A percentile compares a stretch with the other conserved stretches of the same genome.
Evolutionary conservation across 2,888 invertebrate species (phyloP).

Genomic region (Chrysotoxum bicinctum): DNA sequence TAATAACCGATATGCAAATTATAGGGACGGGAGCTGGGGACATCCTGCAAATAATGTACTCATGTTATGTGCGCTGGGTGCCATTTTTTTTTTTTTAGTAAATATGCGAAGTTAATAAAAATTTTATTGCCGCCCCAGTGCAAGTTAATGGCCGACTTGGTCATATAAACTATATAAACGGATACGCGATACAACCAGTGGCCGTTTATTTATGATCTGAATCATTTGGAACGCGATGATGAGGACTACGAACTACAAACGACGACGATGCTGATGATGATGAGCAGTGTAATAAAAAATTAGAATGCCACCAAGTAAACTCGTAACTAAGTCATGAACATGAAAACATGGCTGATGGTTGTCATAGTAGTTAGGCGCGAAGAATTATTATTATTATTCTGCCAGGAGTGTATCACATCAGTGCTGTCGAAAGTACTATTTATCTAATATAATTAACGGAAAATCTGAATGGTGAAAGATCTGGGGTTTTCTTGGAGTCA

Average conservation of each 20-base stretch:
- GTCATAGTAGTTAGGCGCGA: slow-evolving; percentile 31
- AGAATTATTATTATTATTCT: slow-evolving; percentile 46
- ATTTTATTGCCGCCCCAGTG: slow-evolving; percentile 68
- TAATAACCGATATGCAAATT: slow-evolving; percentile 73
- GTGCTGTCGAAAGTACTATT: neutral
- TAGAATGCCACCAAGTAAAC: slow-evolving; percentile 63
- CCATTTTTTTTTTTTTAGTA: slow-evolving; percentile 52
- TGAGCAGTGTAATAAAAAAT: slow-evolving; percentile 62
- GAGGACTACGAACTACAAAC: slow-evolving; percentile 16
- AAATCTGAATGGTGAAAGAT: no score
- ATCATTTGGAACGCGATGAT: slow-evolving; percentile 61
- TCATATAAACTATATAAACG: slow-evolving; percentile 21
- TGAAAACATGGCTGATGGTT: slow-evolving; percentile 47
- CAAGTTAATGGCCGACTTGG: slow-evolving; percentile 52
- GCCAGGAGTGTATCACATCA: neutral
- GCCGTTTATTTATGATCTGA: slow-evolving; percentile 66
- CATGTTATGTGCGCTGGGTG: slow-evolving; percentile 69
- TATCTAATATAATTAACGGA: no score
- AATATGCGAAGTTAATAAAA: slow-evolving; percentile 71
- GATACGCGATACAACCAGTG: slow-evolving; percentile 14
- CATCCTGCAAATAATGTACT: slow-evolving; percentile 64
- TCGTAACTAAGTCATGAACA: slow-evolving; percentile 65
- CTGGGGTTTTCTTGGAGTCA: no score
- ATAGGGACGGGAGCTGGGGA: slow-evolving; percentile 44
- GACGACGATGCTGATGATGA: slow-evolving; percentile 36